Percentiles rank a stretch among this genome's conserved stretches.
Conservation (phyloP, 2,888 invertebrate species). For the Tipula helvola region DNA sequence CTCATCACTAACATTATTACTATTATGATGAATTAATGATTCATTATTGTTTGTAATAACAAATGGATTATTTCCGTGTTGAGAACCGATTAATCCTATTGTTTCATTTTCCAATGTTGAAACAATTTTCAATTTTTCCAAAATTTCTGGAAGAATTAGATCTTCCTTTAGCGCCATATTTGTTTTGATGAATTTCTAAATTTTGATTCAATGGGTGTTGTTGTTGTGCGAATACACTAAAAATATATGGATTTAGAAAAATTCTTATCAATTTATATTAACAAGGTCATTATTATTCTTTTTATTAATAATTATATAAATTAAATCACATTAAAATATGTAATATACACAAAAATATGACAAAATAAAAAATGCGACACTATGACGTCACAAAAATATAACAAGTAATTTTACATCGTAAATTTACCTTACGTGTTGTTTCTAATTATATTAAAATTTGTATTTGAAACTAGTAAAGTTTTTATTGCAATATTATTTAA, state of each 20-base stretch:
- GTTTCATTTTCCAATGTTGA: conserved; percentile 20
- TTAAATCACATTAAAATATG: background rate
- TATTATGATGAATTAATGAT: background rate
- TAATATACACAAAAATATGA: background rate
- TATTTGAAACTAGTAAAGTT: background rate
- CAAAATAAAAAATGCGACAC: background rate
- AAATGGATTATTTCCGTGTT: background rate
- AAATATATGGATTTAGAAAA: background rate
- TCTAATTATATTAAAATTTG: background rate
- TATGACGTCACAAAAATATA: background rate
- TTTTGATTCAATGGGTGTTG: background rate
- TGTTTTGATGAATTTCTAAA: background rate
- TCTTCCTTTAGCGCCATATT: conserved; percentile 7
- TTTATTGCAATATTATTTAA: background rate
- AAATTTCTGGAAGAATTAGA: conserved; percentile 35
- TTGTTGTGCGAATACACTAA: background rate
- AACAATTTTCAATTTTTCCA: conserved; percentile 45
- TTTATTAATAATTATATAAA: background rate
- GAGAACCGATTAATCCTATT: background rate
- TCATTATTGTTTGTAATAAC: background rate
- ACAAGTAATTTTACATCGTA: no score
- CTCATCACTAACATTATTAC: background rate
- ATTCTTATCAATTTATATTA: background rate
- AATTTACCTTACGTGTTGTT: background rate
- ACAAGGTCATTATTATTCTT: background rate